Evolutionary conservation across 35 echinoderm and acorn worm species (phyloP).

Genomic region (Nesometra sesokonis): DNA sequence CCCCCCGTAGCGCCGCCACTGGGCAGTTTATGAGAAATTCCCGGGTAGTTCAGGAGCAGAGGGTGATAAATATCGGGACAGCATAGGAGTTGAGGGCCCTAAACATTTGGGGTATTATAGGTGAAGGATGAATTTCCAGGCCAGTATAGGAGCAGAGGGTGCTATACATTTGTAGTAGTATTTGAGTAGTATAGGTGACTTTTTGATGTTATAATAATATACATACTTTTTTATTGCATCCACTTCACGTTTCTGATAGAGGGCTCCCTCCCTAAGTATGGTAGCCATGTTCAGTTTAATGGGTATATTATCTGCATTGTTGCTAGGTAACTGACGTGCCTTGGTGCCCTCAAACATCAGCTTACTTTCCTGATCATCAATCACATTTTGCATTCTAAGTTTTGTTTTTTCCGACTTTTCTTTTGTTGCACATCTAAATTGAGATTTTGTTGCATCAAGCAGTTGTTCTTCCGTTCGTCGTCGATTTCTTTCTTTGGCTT

Average conservation of each 20-base stretch:
- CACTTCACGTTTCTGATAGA: slow-evolving; percentile 87
- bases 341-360: slow-evolving; percentile 84
- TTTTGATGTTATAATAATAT: not conserved
- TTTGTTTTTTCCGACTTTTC: slow-evolving; percentile 77
- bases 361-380: slow-evolving; percentile 54
- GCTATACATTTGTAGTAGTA: not conserved
- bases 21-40: too few species aligned
- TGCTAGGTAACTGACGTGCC: slow-evolving; percentile 45
- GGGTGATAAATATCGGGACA: too few species aligned
- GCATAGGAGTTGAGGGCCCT: too few species aligned
- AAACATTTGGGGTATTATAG: not conserved
- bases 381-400: slow-evolving; percentile 37
- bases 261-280: slow-evolving; percentile 81
- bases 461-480: slow-evolving; percentile 74
- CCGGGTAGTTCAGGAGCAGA: too few species aligned
- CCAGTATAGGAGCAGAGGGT: too few species aligned
- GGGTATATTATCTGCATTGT: slow-evolving; percentile 54
- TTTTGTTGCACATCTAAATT: slow-evolving; percentile 76
- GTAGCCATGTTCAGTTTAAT: slow-evolving; percentile 89
- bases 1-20: too few species aligned
- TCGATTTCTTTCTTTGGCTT: slow-evolving; percentile 65
- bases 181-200: not conserved
- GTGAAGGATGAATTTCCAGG: too few species aligned
- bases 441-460: slow-evolving; percentile 60
- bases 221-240: slow-evolving; percentile 89